Conservation (phyloP, 2,113 vertebrate genomes). For the Condylura cristata region DNA sequence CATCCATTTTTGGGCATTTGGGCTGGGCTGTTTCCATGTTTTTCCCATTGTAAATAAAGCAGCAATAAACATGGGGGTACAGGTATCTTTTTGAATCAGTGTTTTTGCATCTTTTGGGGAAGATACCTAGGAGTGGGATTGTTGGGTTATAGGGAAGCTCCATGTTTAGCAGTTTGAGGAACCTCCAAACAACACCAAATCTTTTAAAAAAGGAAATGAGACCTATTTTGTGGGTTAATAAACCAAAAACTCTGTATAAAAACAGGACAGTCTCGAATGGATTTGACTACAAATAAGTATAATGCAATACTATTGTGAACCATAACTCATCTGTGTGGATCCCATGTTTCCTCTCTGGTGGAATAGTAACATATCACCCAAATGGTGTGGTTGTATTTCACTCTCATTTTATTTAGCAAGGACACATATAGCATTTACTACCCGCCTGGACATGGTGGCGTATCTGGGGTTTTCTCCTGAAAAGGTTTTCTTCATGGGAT, state of each 20-base stretch:
- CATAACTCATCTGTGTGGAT: background rate
- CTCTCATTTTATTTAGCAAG: background rate
- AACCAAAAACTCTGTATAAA: background rate
- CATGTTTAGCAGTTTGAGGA: no score
- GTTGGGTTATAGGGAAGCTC: no score
- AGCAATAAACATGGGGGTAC: no score
- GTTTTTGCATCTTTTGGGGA: no score
- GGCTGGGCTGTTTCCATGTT: no score
- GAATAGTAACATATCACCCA: background rate
- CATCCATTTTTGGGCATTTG: no score
- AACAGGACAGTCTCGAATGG: background rate
- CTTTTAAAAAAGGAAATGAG: background rate
- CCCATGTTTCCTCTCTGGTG: background rate
- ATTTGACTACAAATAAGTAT: background rate
- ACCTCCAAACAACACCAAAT: no score
- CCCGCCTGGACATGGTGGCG: background rate
- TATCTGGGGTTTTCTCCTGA: no score
- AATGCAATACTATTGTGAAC: background rate
- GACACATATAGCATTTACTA: background rate
- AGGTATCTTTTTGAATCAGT: no score
- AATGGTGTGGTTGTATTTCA: background rate
- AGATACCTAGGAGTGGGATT: no score
- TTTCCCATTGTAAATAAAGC: no score
- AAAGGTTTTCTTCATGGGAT: no score
- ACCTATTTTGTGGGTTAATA: background rate